phyloP scores from a whole-genome alignment of 2,113 vertebrate genomes.

The Pygoscelis antarcticus region DNA sequence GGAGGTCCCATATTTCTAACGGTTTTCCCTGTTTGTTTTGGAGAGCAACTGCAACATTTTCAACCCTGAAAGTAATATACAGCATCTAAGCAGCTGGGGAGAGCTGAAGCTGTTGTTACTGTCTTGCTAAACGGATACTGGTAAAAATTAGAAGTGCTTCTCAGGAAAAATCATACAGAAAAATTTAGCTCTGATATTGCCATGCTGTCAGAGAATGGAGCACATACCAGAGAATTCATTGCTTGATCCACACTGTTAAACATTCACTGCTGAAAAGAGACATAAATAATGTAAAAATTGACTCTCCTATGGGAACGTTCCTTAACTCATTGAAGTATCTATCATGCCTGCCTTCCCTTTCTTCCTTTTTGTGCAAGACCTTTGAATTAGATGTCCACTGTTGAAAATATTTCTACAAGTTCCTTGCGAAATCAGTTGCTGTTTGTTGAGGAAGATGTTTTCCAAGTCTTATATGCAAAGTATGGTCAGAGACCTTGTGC shows the following conservation, averaged over 20 bases:
- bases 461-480: not conserved
- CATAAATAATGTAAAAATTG: conserved; percentile 25
- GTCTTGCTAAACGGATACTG: not conserved
- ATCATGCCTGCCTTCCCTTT: not conserved
- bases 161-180: not conserved
- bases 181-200: not conserved
- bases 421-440: not conserved
- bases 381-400: not conserved
- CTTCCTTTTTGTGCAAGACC: not conserved
- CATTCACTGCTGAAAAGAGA: not conserved
- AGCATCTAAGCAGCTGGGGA: not conserved
- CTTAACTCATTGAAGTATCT: not conserved
- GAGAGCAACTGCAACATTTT: not conserved
- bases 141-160: not conserved
- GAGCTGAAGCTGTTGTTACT: not conserved
- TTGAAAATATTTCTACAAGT: not conserved
- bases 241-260: not conserved
- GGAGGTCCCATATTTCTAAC: not conserved
- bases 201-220: not conserved
- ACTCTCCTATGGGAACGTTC: not conserved
- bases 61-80: not conserved
- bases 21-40: not conserved
- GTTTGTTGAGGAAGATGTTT: not conserved
- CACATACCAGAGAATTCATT: not conserved
- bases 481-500: not conserved